Evolutionary conservation across 2,797 vertebrate species (phyloP).

Genomic region (Amniataba percoides): DNA sequence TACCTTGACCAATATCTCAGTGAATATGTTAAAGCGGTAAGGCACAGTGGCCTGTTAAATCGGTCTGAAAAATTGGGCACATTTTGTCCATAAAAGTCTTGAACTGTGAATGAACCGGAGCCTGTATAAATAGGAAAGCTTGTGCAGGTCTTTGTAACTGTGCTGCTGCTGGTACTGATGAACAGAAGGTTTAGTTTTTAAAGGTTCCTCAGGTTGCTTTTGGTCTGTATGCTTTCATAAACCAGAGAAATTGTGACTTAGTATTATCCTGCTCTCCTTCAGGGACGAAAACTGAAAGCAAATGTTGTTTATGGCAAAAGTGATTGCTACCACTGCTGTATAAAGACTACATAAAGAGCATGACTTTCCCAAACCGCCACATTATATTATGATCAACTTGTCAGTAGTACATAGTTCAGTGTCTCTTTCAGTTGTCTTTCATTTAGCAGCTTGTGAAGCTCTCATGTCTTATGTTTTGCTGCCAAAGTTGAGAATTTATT

Average conservation of each 20-base stretch:
- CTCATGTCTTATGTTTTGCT: constrained; percentile 12
- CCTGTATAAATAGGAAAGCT: neutral
- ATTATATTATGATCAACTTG: constrained; percentile 19
- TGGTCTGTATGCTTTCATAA: constrained; percentile 36
- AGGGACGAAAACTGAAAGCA: constrained; percentile 41
- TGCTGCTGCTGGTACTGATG: constrained; percentile 6
- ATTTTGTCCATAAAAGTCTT: neutral
- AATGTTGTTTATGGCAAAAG: constrained; percentile 27
- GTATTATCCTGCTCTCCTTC: constrained; percentile 30
- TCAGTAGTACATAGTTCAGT: neutral
- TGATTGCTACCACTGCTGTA: constrained; percentile 40
- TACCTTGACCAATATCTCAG: neutral
- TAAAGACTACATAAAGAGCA: constrained; percentile 24
- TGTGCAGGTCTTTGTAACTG: constrained; percentile 3
- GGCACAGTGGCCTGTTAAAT: neutral
- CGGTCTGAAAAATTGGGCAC: neutral
- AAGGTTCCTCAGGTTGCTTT: constrained; percentile 1
- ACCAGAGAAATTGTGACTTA: constrained; percentile 40
- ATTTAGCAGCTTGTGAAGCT: constrained; percentile 38
- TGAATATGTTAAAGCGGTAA: neutral
- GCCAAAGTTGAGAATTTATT: constrained; percentile 49
- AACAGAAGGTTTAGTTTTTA: constrained; percentile 34
- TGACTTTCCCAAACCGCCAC: constrained; percentile 41
- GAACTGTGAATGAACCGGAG: neutral
- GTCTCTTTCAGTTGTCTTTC: constrained; percentile 33